Conservation (phyloP, 2,888 invertebrate species). For the Graphium colonna region DNA sequence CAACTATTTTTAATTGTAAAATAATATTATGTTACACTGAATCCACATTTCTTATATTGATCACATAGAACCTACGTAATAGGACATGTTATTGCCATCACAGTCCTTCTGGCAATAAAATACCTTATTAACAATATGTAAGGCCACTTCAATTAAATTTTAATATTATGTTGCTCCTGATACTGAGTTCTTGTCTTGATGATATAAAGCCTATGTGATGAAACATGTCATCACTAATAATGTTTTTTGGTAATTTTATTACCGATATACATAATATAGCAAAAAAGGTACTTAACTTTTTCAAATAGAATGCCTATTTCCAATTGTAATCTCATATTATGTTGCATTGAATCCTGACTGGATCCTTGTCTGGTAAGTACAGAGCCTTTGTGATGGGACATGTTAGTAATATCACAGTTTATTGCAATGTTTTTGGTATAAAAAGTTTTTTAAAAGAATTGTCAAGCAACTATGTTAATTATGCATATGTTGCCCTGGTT, state of each 20-base stretch:
- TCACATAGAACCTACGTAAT: conserved; percentile 40
- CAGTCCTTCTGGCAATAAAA: conserved; percentile 42
- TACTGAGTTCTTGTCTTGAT: too few species aligned
- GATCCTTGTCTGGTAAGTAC: conserved; percentile 54
- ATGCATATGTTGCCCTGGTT: neutral
- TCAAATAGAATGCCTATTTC: too few species aligned
- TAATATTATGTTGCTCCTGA: neutral
- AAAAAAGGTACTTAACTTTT: too few species aligned
- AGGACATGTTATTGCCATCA: conserved; percentile 40
- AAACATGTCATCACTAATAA: too few species aligned
- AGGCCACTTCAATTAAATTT: neutral
- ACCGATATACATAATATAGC: too few species aligned
- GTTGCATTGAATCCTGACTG: too few species aligned
- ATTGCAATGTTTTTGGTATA: conserved; percentile 43
- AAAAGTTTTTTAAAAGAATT: conserved; percentile 3
- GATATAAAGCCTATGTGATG: too few species aligned
- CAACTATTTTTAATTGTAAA: too few species aligned
- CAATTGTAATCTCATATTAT: too few species aligned
- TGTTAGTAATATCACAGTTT: conserved; percentile 40
- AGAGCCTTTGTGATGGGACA: conserved; percentile 38
- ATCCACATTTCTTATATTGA: conserved; percentile 59
- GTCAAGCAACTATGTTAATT: neutral
- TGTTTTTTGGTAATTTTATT: too few species aligned
- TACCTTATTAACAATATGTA: neutral
- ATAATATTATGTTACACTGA: too few species aligned